Evolutionary conservation across 2,113 vertebrate species (phyloP).

Genomic region (Argyrosomus japonicus): DNA sequence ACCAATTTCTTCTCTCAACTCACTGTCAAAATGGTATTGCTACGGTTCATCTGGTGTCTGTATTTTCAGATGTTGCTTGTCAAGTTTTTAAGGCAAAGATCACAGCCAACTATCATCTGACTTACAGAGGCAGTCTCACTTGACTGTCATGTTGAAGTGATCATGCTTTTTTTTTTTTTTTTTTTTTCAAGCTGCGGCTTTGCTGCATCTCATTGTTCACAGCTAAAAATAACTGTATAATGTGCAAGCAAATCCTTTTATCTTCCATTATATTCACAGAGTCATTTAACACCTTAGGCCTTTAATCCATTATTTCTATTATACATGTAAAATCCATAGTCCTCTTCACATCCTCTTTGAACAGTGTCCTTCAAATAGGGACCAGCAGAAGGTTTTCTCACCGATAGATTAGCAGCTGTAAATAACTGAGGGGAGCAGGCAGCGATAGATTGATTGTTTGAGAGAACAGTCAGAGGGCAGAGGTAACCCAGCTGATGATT

Average conservation of each 20-base stretch:
- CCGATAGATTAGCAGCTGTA: conserved; percentile 19
- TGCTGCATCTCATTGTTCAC: conserved; percentile 34
- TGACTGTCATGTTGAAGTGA: conserved; percentile 25
- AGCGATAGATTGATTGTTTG: conserved; percentile 32
- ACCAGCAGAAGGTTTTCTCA: conserved; percentile 35
- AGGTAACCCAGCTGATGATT: neutral
- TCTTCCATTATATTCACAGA: conserved; percentile 28
- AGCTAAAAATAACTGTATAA: conserved; percentile 51
- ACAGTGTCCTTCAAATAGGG: conserved; percentile 33
- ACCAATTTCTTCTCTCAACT: neutral
- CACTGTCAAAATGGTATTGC: neutral
- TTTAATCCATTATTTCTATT: conserved; percentile 28
- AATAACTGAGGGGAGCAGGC: conserved; percentile 11
- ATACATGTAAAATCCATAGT: conserved; percentile 16
- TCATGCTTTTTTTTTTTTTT: neutral
- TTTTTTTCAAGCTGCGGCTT: conserved; percentile 23
- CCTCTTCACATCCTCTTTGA: conserved; percentile 23
- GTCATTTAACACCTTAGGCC: conserved; percentile 28
- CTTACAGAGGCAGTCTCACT: conserved; percentile 5
- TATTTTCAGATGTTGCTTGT: neutral
- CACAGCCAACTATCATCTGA: neutral
- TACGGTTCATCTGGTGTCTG: neutral
- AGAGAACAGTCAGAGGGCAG: neutral
- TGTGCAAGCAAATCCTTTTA: conserved; percentile 41
- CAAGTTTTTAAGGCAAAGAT: neutral